A percentile compares a stretch with the other conserved stretches of the same genome.
phyloP scores from a whole-genome alignment of 1,140 invertebrate genomes.

The Rhagoletis zephyria region DNA sequence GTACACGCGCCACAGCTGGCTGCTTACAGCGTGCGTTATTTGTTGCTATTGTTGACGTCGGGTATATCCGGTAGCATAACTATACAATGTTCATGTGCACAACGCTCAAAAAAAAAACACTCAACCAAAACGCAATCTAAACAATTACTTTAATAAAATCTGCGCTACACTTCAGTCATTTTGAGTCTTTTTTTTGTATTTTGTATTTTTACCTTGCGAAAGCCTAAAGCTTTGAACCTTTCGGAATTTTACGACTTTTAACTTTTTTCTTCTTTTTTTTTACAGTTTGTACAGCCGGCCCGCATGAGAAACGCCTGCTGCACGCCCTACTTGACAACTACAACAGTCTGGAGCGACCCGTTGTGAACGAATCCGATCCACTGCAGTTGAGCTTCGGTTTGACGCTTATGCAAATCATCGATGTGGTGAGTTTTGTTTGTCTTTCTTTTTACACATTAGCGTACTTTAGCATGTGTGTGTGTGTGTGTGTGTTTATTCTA shows the following conservation, averaged over 20 bases:
- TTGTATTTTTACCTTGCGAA: not conserved
- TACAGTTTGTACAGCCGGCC: constrained; percentile 85
- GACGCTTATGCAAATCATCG: constrained; percentile 99
- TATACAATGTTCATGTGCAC: not conserved
- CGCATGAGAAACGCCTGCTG: constrained; percentile 92
- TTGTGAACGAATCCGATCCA: constrained; percentile 95
- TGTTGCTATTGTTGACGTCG: not conserved
- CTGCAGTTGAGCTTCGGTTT: constrained; percentile 95
- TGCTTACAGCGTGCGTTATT: not conserved
- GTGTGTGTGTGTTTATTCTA: not conserved
- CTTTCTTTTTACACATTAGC: not conserved
- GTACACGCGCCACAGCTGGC: not conserved
- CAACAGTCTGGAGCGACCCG: constrained; percentile 96
- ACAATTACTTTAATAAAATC: not conserved
- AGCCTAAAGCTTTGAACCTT: not conserved
- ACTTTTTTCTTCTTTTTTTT: constrained; percentile 56
- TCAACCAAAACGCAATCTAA: not conserved
- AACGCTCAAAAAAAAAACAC: not conserved
- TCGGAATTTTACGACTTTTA: not conserved
- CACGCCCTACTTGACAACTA: constrained; percentile 94
- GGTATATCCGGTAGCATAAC: no score
- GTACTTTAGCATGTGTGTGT: not conserved
- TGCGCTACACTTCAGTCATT: not conserved
- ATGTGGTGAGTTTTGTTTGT: constrained; percentile 88
- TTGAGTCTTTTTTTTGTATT: not conserved